phyloP scores from a whole-genome alignment of 2,888 invertebrate species.

The Gasteruption jaculator region DNA sequence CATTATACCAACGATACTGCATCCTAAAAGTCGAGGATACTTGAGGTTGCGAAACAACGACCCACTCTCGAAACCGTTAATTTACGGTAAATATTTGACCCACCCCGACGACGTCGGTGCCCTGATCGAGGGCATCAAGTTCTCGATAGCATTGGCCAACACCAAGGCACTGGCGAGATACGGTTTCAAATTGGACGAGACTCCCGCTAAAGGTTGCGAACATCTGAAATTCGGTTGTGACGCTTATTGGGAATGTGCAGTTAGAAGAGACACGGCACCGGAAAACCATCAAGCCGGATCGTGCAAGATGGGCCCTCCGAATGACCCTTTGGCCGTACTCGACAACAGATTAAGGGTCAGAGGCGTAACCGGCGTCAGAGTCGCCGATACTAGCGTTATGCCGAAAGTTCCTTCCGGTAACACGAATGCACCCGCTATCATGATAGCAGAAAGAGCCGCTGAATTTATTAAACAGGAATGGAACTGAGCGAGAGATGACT shows the following conservation, averaged over 20 bases:
- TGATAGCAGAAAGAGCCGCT: constrained; percentile 58
- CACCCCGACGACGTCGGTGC: constrained; percentile 76
- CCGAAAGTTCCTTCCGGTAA: constrained; percentile 57
- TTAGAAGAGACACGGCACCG: constrained; percentile 58
- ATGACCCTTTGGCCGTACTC: constrained; percentile 59
- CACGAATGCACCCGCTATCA: constrained; percentile 56
- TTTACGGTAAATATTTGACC: constrained; percentile 77
- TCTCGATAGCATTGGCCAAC: constrained; percentile 67
- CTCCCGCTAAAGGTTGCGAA: constrained; percentile 72
- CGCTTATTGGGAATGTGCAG: constrained; percentile 61
- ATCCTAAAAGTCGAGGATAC: constrained; percentile 82
- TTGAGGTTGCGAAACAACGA: constrained; percentile 70
- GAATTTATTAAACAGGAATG: constrained; percentile 53
- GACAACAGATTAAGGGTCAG: constrained; percentile 54
- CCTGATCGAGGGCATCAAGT: constrained; percentile 79
- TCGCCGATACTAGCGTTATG: constrained; percentile 59
- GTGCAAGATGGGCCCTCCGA: constrained; percentile 60
- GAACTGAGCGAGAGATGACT: constrained; percentile 34
- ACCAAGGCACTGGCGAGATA: constrained; percentile 64
- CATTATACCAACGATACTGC: constrained; percentile 76
- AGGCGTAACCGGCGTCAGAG: constrained; percentile 54
- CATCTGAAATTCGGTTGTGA: constrained; percentile 66
- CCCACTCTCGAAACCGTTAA: constrained; percentile 77
- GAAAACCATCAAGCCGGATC: constrained; percentile 66
- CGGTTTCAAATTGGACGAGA: constrained; percentile 71